Evolutionary conservation across 2,797 vertebrate genomes (phyloP).

Genomic region (Phoeniculus purpureus): DNA sequence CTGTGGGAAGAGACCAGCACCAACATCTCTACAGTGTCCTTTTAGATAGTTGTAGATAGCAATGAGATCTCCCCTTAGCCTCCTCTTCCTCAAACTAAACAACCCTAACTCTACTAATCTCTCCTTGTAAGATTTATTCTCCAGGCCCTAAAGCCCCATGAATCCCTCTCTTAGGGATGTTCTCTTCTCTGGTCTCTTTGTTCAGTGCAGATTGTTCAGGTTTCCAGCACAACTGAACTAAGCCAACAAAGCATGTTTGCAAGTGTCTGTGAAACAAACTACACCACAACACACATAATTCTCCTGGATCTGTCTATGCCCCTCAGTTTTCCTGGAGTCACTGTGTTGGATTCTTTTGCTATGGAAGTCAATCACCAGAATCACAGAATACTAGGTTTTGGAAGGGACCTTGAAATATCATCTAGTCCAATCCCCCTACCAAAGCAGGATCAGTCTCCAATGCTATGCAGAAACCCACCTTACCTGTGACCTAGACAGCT

Average conservation of each 20-base stretch:
- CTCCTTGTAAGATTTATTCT: too few relatives aligned
- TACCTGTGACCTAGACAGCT: not conserved
- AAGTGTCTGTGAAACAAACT: not conserved
- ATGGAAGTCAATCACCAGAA: not conserved
- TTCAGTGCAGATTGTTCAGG: not conserved
- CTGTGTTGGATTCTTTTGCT: not conserved
- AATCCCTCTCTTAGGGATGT: not conserved
- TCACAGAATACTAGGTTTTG: too few relatives aligned
- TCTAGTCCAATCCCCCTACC: too few relatives aligned
- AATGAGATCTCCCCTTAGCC: too few relatives aligned
- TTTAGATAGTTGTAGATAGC: too few relatives aligned
- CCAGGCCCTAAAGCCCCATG: too few relatives aligned
- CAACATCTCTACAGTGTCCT: too few relatives aligned
- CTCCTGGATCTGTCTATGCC: not conserved
- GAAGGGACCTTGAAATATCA: too few relatives aligned
- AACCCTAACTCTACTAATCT: too few relatives aligned
- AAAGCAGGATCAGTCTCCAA: not conserved
- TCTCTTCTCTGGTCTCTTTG: not conserved
- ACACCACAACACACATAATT: not conserved
- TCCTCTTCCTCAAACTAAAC: too few relatives aligned
- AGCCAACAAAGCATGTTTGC: not conserved
- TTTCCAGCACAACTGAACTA: not conserved
- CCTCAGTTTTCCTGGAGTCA: not conserved
- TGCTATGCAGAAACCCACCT: not conserved
- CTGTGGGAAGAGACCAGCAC: too few relatives aligned